Base-by-base conservation (phyloP, 2,797 vertebrate genomes). In the Percopsis omiscomaycus region DNA sequence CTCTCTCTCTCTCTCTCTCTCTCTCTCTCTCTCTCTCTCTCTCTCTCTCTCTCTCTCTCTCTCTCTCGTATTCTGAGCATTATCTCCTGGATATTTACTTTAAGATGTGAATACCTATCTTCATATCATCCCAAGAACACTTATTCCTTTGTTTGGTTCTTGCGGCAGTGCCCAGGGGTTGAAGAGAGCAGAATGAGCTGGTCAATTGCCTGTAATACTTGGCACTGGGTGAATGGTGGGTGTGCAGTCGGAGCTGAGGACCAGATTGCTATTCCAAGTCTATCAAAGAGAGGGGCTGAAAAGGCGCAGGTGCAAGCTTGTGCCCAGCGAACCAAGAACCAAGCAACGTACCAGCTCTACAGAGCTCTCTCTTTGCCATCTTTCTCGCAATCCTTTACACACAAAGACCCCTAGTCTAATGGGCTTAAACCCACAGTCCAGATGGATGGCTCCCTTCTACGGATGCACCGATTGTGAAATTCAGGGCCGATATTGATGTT, bases 291-390 rank as follows among this genome's bases (percentile, higher is more conserved):
- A 61, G 47, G 12, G 52, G 64, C 68, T 76, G 79, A 87, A 83
- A 81, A 79, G 80, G 76, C 86, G 83, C 84, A 90, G 84, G 85
- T 90, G 86, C 78, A 75, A 74, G 61, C 69, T 71, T 54, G 59
- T 37, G 60, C 44, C 64, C 64, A 22, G 60, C 37, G 69, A 68
- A 81, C 57, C 55, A 52, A 68, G 63, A 69, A 48, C 74, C 44
- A 63, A 69, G 49, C 68, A 46, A 57, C 6, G 3, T 51, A 22
- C 67, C 54, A 22, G 22, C 5, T 1, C 58, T 58, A 14, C 29
- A 8, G 8, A 22, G 22, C 22, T 22, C 52, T 75, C 16, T 22
- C 63, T 22, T 71, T 64, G 30, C 32, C 77, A 68, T 59, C 70
- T 53, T 52, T 53, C 52, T 59, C 48, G 48, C 22, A 22, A 22